These are phyloP conservation scores for Trypoxylon attenuatum DNA, from an alignment of 2,888 invertebrate genomes.

Conservation along the genomic window DNA sequence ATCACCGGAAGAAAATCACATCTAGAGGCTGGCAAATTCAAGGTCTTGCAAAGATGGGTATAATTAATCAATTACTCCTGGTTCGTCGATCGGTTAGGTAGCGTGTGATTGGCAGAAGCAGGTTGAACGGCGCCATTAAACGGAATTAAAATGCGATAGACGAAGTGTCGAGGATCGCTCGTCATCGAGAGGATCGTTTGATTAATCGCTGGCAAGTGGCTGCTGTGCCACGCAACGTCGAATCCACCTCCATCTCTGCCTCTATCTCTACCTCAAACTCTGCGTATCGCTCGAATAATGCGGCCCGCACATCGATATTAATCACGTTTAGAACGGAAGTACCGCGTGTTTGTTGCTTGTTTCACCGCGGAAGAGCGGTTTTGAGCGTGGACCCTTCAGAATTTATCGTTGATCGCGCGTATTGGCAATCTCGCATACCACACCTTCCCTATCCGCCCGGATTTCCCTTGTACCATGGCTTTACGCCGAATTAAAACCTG, in stretches of 20 bases:
- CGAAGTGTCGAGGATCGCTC: constrained; percentile 14
- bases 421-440: constrained; percentile 21
- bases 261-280: too few species aligned
- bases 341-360: constrained; percentile 13
- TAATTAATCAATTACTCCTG: too few species aligned
- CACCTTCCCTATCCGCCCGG: constrained; percentile 6
- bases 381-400: constrained; percentile 23
- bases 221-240: too few species aligned
- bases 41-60: too few species aligned
- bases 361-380: constrained; percentile 11
- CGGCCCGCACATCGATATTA: constrained; percentile 44
- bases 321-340: constrained; percentile 55
- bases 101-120: too few species aligned
- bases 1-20: too few species aligned
- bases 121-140: too few species aligned
- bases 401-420: constrained; percentile 29
- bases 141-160: constrained; percentile 31
- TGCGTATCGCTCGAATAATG: constrained; percentile 39
- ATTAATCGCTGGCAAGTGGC: constrained; percentile 52
- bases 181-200: constrained; percentile 40
- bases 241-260: too few species aligned
- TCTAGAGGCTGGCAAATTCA: too few species aligned
- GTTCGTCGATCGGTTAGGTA: too few species aligned
- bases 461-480: not conserved
- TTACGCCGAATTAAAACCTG: constrained; percentile 7